Evolutionary conservation across 2,888 invertebrate species (phyloP).

Genomic region (Agrochola macilenta): DNA sequence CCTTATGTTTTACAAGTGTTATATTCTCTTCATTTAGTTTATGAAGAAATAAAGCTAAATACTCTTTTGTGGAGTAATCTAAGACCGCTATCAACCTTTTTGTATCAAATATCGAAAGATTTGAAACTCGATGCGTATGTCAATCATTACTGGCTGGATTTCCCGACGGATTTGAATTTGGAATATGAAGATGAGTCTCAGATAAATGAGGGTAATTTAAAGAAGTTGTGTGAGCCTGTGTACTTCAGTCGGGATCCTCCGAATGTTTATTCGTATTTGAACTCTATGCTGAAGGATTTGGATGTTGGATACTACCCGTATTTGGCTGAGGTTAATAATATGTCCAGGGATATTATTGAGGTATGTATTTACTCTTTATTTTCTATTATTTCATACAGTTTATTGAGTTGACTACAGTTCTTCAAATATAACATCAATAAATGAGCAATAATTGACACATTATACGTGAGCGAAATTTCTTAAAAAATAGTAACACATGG

Average conservation of each 20-base stretch:
- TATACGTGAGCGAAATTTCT: background rate
- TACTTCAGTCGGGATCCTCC: constrained; percentile 92
- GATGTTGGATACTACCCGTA: constrained; percentile 92
- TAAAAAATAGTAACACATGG: background rate
- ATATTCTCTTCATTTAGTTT: constrained; percentile 96
- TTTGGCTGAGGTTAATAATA: constrained; percentile 93
- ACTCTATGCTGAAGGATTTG: constrained; percentile 91
- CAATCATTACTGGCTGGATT: constrained; percentile 96
- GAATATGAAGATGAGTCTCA: constrained; percentile 86
- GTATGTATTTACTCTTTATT: constrained; percentile 81
- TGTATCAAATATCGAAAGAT: constrained; percentile 95
- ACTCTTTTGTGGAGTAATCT: constrained; percentile 92
- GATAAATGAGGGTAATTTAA: constrained; percentile 90
- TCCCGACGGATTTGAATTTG: constrained; percentile 91
- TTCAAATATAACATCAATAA: background rate
- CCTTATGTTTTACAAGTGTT: constrained; percentile 94
- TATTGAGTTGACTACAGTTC: background rate
- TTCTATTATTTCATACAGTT: background rate
- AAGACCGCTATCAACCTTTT: constrained; percentile 92
- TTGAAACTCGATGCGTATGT: constrained; percentile 93
- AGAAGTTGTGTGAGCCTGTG: constrained; percentile 91
- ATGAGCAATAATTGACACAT: background rate
- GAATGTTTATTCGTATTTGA: constrained; percentile 93
- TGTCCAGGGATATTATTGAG: constrained; percentile 94
- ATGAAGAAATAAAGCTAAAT: constrained; percentile 97